phyloP scores from a whole-genome alignment of 2,888 invertebrate genomes.

The Podabrus alpinus region DNA sequence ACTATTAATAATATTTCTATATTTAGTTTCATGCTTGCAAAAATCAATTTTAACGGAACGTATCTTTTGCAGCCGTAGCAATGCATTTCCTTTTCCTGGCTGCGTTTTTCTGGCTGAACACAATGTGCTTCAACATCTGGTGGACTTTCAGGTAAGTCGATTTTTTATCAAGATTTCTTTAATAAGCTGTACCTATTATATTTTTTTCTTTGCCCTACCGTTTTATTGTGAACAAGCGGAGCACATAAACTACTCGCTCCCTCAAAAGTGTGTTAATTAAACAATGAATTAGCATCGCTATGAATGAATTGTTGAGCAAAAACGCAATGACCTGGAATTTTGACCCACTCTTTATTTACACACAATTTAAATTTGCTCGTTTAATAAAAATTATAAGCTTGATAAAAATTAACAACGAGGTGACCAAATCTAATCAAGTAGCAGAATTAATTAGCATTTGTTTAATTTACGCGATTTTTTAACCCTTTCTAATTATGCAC shows the following conservation, averaged over 20 bases:
- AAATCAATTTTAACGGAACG: slow-evolving; percentile 17
- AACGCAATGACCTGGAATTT: slow-evolving; percentile 4
- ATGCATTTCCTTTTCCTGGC: slow-evolving; percentile 89
- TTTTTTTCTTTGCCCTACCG: neutral
- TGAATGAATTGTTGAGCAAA: neutral
- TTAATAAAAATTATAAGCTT: neutral
- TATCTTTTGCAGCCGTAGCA: slow-evolving; percentile 70
- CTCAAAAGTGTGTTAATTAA: neutral
- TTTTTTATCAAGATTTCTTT: neutral
- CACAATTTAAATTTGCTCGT: neutral
- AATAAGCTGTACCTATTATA: neutral
- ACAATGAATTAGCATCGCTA: neutral
- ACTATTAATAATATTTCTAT: neutral
- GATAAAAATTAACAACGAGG: neutral
- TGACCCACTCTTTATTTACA: slow-evolving; percentile 4
- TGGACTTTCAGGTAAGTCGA: slow-evolving; percentile 84
- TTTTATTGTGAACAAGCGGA: neutral
- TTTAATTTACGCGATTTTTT: neutral
- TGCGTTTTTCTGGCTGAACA: slow-evolving; percentile 92
- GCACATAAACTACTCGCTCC: neutral
- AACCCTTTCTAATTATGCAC: neutral
- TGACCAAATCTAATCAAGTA: neutral
- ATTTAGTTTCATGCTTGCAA: neutral
- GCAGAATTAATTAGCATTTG: neutral
- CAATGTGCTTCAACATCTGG: slow-evolving; percentile 95